phyloP scores from a whole-genome alignment of 2,888 invertebrate species.

The Odontocolon sp. region DNA sequence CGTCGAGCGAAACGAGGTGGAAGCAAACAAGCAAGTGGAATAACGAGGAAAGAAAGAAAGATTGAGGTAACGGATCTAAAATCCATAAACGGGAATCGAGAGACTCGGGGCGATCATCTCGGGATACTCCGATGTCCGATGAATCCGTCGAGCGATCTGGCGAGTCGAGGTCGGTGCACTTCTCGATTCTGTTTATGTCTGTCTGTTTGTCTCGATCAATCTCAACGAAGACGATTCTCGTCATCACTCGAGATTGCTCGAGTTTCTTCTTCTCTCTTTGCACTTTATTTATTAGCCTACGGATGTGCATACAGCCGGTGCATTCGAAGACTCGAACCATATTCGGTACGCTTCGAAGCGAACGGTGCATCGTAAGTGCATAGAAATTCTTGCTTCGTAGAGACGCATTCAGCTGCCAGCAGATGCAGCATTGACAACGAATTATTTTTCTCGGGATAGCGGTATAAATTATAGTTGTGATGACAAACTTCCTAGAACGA shows the following conservation, averaged over 20 bases:
- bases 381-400: neutral
- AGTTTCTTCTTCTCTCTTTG: neutral
- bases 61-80: constrained; percentile 44
- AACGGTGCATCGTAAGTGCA: neutral
- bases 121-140: neutral
- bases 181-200: constrained; percentile 16
- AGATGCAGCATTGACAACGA: no score
- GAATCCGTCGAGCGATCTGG: neutral
- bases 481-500: no score
- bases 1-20: neutral
- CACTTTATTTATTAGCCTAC: neutral
- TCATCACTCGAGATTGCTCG: neutral
- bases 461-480: no score
- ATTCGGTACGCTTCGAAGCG: neutral
- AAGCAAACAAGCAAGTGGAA: neutral
- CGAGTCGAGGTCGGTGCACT: constrained; percentile 35
- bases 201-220: neutral
- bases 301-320: neutral
- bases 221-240: neutral
- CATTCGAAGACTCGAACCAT: neutral
- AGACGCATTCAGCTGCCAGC: constrained; percentile 1
- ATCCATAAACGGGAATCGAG: constrained; percentile 42
- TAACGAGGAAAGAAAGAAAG: constrained; percentile 10
- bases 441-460: no score
- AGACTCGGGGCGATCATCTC: constrained; percentile 1